Conservation (phyloP, 2,797 vertebrate genomes). For the Triplophysa bombifrons region DNA sequence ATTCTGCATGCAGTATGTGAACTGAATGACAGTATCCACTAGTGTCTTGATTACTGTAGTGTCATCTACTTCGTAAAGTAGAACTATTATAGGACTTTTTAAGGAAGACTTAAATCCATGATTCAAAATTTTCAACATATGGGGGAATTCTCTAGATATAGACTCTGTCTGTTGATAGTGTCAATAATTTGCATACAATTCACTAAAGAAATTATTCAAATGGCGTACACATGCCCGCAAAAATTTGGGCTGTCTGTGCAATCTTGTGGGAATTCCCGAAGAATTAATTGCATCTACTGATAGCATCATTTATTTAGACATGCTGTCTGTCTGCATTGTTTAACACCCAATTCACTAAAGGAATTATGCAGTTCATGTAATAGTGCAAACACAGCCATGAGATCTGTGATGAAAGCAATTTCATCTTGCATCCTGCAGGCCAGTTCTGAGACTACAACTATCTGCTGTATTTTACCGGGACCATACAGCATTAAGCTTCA, state of each 20-base stretch:
- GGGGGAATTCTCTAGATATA: not conserved
- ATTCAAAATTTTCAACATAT: not conserved
- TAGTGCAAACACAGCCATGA: not conserved
- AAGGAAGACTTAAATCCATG: no score
- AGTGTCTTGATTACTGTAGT: not conserved
- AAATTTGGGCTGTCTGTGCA: not conserved
- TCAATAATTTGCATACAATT: not conserved
- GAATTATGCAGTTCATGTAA: conserved; percentile 2
- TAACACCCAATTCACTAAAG: conserved; percentile 14
- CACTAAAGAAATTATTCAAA: conserved; percentile 1
- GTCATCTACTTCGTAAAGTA: not conserved
- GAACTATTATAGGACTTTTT: not conserved
- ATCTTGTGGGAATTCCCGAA: not conserved
- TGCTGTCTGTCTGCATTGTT: conserved; percentile 4
- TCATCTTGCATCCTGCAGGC: not conserved
- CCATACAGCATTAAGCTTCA: not conserved
- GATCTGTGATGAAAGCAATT: conserved; percentile 1
- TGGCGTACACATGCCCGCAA: not conserved
- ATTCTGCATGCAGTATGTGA: not conserved
- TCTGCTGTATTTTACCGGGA: not conserved
- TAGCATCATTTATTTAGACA: conserved; percentile 10
- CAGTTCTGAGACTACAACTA: not conserved
- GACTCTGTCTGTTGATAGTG: not conserved
- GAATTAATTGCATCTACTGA: conserved; percentile 5
- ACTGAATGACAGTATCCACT: not conserved